Base-by-base conservation (phyloP, 1,140 invertebrate species). In the Pogonognathellus flavescens region DNA sequence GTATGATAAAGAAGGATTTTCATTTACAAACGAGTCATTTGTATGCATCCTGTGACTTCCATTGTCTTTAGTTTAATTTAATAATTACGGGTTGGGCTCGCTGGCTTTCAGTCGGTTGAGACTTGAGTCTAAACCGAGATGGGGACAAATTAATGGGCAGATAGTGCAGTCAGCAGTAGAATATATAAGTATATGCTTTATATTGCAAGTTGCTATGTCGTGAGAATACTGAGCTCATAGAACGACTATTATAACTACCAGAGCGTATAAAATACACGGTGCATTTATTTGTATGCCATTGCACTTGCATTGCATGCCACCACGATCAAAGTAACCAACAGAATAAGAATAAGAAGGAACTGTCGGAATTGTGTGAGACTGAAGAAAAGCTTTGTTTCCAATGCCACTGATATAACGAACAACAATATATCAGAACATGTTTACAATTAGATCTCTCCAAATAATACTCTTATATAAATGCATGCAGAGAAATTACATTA, bases 51-150 rank as follows among this genome's bases (percentile, higher is more conserved):
- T 9, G 20, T 11, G 81, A 41, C 82, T 84, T 55, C 86, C 87
- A 87, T 88, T 87, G 87, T 88, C 84, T 85, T 84, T 86, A 13
- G 20, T 81, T 60, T 88, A 88, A 88, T 88, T 88, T 76, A 88
- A 88, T 88, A 88, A 88, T 88, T 86, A 88, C 87, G n/a, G 53
- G 3, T 76, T 76, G 70, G 70, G n/a, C 41, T 76, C 31, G 49
- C 70, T 76, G 70, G 70, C 70, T 49, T 41, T 41, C 31, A 76
- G 70, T 18, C 41, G 70, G 41, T 4, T 31, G 25, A 25, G 22
- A 31, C 20, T 31, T 55, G 53, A 55, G 49, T 41, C 31, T 41
- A 41, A 41, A 41, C 31, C 31, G 31, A 41, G 31, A 41, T 41
- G 31, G 31, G 31, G 6, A 41, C 31, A 41, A 41, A 41, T 41